Percentiles rank a stretch among this genome's conserved stretches.
These are phyloP conservation scores for Lampris megalopsis DNA, from an alignment of 2,113 vertebrate genomes.

Conservation along the genomic window DNA sequence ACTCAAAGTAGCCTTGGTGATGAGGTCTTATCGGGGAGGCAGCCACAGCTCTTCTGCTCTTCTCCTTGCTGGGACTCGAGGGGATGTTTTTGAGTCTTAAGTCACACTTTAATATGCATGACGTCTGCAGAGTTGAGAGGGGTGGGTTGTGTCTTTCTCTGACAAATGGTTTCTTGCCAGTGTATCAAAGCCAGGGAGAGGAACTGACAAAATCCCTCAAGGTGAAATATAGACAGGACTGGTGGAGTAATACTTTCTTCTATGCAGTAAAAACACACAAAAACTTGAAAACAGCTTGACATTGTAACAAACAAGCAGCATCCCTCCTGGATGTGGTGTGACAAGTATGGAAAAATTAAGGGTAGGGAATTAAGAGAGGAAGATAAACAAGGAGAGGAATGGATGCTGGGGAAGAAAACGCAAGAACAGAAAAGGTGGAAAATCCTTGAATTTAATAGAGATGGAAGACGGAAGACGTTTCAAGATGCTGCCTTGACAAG, in stretches of 20 bases:
- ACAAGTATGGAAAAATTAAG: neutral
- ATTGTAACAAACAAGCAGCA: neutral
- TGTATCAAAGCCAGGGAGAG: neutral
- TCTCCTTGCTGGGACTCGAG: neutral
- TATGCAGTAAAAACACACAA: no score
- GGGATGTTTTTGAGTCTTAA: conserved; percentile 30
- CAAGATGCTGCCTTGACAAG: no score
- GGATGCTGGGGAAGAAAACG: neutral
- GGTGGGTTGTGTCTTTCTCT: neutral
- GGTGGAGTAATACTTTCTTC: no score
- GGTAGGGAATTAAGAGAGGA: neutral
- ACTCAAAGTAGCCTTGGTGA: conserved; percentile 60
- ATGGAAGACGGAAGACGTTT: no score
- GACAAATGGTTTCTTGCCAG: neutral
- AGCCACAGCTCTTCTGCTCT: neutral
- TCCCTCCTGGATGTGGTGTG: neutral
- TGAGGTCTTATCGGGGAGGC: conserved; percentile 24
- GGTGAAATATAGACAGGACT: neutral
- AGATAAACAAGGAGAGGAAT: neutral
- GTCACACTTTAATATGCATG: conserved; percentile 33
- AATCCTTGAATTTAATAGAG: no score
- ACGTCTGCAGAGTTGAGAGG: conserved; percentile 10
- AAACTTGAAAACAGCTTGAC: neutral
- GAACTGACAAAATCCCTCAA: neutral
- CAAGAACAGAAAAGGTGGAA: neutral